Base-by-base conservation (phyloP, 2,888 invertebrate species). In the Eupithecia abbreviata region DNA sequence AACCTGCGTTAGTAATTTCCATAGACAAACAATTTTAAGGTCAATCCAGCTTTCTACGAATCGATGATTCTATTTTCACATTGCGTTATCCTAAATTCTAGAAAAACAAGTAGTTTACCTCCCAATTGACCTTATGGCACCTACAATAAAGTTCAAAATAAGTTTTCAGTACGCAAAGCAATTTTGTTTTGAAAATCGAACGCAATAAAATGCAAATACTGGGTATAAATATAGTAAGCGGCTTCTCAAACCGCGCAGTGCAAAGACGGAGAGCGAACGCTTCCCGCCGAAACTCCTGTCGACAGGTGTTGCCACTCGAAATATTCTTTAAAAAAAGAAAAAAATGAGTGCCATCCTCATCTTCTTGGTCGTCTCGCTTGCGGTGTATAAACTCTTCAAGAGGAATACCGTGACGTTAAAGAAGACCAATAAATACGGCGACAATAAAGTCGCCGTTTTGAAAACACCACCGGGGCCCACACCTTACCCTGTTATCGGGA, bases 401-500 rank as follows among this genome's bases (percentile, higher is more conserved):
- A 86, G 85, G 12, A 88, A 86, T 78, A 87, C 89, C 66, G 83
- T 90, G 0, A 82, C 84, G 73, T 86, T 82, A 81, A 88, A 84
- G 75, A 90, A 84, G 75, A 73, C 83, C 2, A 87, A 82, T 3
- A 91, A 87, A 78, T 86, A 90, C 77, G 90, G 89, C 41, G 89
- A 85, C 2, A 81, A 80, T 30, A 86, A 84, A 69, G 79, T 84
- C 5, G 80, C 86, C 18, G 82, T 86, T n/a, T 82, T 92, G 13
- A 89, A 88, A 77, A 88, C 93, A 80, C 96, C 96, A 13, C 97
- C 97, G 66, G 97, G 97, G 0, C 97, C 97, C 0, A 86, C 89
- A 30, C 96, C 97, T 15, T 84, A 94, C 79, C 98, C 98, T 0
- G 82, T 98, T 0, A 92, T 98, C 77, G 98, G 98, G 30, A 97